Conservation (phyloP, 2,797 vertebrate genomes). For the Lophotriccus pileatus region DNA sequence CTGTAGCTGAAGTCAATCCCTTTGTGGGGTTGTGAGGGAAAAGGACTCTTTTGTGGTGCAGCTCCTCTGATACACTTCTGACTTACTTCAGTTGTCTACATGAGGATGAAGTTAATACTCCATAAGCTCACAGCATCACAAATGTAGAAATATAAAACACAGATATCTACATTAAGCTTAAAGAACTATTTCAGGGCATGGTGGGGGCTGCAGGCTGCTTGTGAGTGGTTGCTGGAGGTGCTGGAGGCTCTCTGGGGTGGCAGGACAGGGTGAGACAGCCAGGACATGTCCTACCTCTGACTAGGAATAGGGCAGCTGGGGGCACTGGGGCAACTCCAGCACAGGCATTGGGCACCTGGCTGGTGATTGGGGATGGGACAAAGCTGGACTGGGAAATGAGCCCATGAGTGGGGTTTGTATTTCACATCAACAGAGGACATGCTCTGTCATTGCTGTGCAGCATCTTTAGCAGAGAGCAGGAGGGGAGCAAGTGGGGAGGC, state of each 20-base stretch:
- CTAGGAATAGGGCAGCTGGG: not conserved
- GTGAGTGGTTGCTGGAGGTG: fast-evolving
- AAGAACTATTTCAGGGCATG: not conserved
- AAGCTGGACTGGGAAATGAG: not conserved
- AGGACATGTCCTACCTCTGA: fast-evolving
- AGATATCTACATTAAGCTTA: not conserved
- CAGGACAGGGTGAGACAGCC: too few relatives aligned
- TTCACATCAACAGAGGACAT: not conserved
- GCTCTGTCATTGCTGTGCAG: not conserved
- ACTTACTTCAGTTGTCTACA: not conserved
- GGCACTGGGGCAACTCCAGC: fast-evolving
- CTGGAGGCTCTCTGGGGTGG: not conserved
- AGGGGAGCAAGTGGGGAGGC: not conserved
- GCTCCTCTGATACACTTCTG: not conserved
- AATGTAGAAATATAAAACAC: not conserved
- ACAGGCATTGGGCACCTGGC: fast-evolving
- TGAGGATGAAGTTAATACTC: not conserved
- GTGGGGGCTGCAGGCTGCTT: not conserved
- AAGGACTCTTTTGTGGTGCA: not conserved
- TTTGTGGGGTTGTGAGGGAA: not conserved
- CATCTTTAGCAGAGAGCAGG: not conserved
- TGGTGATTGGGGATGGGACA: not conserved
- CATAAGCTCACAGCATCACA: not conserved
- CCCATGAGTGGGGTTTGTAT: fast-evolving
- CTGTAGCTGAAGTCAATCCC: not conserved